Conservation (phyloP, 2,888 invertebrate species). For the Drepana falcataria region DNA sequence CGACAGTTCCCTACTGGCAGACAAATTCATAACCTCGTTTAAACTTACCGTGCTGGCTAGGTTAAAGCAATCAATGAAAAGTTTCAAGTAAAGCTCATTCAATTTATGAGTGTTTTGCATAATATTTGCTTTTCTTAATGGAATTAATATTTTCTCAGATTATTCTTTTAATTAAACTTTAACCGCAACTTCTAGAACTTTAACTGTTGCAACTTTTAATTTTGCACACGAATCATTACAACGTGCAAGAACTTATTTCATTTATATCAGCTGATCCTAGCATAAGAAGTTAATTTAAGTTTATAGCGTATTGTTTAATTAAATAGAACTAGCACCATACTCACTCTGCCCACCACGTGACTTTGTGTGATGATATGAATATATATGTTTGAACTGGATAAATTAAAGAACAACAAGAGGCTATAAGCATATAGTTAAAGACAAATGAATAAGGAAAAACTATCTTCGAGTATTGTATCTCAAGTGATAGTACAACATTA, state of each 20-base stretch:
- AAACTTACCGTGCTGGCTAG: conserved; percentile 31
- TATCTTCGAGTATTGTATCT: no score
- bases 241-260: not conserved
- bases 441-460: no score
- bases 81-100: conserved; percentile 30
- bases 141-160: not conserved
- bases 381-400: no score
- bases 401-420: no score
- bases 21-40: conserved; percentile 45
- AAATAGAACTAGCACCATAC: no score
- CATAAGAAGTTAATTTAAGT: not conserved
- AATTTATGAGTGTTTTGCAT: conserved; percentile 28
- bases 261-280: not conserved
- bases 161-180: conserved; percentile 3
- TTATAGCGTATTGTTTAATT: no score
- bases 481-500: no score
- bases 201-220: not conserved
- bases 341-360: no score
- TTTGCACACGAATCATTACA: not conserved
- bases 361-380: no score
- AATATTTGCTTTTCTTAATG: conserved; percentile 10
- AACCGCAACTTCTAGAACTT: not conserved
- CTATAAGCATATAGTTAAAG: no score
- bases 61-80: conserved; percentile 43
- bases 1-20: conserved; percentile 33